These are phyloP conservation scores for Lucinisca nassula DNA, from an alignment of 2,888 invertebrate species.

Conservation along the genomic window DNA sequence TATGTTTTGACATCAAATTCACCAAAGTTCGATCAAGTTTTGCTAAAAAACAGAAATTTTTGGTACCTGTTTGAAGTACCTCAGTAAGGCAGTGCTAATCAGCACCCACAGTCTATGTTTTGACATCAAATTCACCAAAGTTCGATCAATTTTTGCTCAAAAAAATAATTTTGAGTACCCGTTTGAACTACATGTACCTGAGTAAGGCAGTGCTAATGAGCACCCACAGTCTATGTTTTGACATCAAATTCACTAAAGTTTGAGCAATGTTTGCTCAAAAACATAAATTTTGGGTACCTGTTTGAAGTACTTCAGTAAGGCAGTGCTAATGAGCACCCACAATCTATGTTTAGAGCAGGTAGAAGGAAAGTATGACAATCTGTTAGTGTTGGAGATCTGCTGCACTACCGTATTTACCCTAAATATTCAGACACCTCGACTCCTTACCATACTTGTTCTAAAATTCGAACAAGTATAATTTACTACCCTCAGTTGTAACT, in stretches of 20 bases:
- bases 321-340: neutral
- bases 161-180: too few relatives aligned
- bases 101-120: neutral
- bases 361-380: too few relatives aligned
- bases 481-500: too few relatives aligned
- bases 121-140: neutral
- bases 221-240: neutral
- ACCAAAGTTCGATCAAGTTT: neutral
- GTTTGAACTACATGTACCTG: neutral
- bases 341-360: too few relatives aligned
- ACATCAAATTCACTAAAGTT: neutral
- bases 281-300: too few relatives aligned
- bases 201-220: neutral
- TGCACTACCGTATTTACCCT: too few relatives aligned
- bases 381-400: too few relatives aligned
- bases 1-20: neutral
- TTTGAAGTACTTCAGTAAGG: neutral
- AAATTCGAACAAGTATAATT: too few relatives aligned
- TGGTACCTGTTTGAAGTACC: neutral
- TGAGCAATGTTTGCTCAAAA: too few relatives aligned
- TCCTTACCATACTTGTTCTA: too few relatives aligned
- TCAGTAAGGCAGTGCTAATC: neutral
- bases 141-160: too few relatives aligned
- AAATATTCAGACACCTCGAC: too few relatives aligned
- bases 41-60: neutral